These are phyloP conservation scores for Clavelina lepadiformis DNA, from an alignment of 23 tunicate genomes.

Conservation along the genomic window DNA sequence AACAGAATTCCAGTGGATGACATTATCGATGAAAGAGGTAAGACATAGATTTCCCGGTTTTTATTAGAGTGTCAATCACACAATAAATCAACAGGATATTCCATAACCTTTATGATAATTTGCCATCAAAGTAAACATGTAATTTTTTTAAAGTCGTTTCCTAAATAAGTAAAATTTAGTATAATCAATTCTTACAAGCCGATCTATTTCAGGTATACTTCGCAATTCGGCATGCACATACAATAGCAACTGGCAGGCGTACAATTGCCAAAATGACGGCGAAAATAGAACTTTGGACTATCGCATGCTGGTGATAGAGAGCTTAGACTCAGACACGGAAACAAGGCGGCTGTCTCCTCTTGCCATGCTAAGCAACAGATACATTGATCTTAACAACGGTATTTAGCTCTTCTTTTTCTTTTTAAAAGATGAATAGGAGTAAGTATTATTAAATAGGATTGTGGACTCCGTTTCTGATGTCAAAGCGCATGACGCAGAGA, in stretches of 20 bases:
- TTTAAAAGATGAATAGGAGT: too few relatives aligned
- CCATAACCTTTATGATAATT: too few relatives aligned
- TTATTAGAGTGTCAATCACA: too few relatives aligned
- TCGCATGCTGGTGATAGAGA: constrained; percentile 64
- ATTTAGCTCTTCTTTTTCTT: too few relatives aligned
- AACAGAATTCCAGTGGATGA: constrained; percentile 32
- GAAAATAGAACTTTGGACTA: constrained; percentile 26
- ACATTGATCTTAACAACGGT: constrained; percentile 84
- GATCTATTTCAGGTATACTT: constrained; percentile 40
- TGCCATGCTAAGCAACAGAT: constrained; percentile 47
- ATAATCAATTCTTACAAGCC: background rate
- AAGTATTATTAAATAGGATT: too few relatives aligned
- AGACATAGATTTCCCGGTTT: too few relatives aligned
- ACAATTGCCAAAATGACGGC: constrained; percentile 38
- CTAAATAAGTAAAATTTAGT: too few relatives aligned
- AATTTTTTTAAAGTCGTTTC: background rate
- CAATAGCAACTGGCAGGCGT: constrained; percentile 70
- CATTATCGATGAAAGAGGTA: constrained; percentile 53
- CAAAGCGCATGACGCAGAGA: too few relatives aligned
- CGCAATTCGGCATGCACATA: constrained; percentile 32
- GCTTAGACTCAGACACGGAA: constrained; percentile 84
- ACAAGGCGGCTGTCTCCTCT: constrained; percentile 76
- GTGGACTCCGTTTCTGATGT: too few relatives aligned
- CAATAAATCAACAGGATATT: too few relatives aligned
- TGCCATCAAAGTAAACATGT: too few relatives aligned